Evolutionary conservation across 2,797 vertebrate genomes (phyloP).

Genomic region (Vireo griseus): DNA sequence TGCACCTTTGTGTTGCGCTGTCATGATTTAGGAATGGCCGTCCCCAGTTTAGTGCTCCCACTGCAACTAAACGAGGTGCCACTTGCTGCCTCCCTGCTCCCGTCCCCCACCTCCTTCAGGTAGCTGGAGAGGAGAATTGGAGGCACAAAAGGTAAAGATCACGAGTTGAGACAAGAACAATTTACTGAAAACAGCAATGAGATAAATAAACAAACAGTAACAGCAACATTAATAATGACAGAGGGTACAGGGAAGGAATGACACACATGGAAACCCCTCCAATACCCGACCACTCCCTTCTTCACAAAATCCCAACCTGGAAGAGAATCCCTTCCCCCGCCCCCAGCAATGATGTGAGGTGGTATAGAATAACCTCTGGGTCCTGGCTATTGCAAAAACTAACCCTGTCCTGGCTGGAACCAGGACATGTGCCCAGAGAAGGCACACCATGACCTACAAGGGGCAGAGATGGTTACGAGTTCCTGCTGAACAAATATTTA

Average conservation of each 20-base stretch:
- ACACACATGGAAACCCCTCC: neutral
- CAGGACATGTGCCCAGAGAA: neutral
- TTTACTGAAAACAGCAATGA: neutral
- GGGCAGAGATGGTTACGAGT: neutral
- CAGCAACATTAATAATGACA: neutral
- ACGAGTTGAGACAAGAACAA: neutral
- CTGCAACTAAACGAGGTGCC: neutral
- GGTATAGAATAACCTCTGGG: neutral
- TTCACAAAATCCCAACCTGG: neutral
- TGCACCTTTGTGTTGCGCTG: neutral
- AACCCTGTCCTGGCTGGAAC: neutral
- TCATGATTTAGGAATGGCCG: neutral
- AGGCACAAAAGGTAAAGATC: neutral
- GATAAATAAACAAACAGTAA: neutral
- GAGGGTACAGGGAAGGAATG: neutral
- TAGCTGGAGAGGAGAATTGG: neutral
- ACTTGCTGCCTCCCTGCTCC: neutral
- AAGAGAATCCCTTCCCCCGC: neutral
- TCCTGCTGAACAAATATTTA: neutral
- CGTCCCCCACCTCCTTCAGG: neutral
- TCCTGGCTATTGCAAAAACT: neutral
- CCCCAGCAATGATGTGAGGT: neutral
- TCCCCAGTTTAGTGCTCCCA: neutral
- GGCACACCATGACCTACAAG: neutral
- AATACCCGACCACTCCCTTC: neutral